phyloP scores from a whole-genome alignment of 2,113 vertebrate genomes.

The Seriola dumerili region DNA sequence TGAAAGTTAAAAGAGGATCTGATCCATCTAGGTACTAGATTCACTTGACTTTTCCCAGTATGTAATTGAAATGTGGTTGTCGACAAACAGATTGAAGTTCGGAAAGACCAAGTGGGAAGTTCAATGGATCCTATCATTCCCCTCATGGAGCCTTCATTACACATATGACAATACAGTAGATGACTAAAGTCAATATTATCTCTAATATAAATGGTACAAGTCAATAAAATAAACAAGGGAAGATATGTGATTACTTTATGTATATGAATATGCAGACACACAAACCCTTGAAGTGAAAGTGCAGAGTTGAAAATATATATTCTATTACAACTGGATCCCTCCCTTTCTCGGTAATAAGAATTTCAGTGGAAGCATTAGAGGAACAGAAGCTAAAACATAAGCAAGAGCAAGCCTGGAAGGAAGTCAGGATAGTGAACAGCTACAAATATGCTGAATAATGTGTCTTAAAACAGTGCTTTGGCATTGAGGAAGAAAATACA shows the following conservation, averaged over 20 bases:
- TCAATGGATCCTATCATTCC: neutral
- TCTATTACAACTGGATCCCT: neutral
- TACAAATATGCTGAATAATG: constrained; percentile 1
- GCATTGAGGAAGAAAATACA: too few species aligned
- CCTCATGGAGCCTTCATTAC: too few species aligned
- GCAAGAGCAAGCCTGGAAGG: neutral
- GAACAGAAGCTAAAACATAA: neutral
- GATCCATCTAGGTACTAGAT: neutral
- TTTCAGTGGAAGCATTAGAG: constrained; percentile 21
- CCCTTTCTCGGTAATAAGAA: neutral
- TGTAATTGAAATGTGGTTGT: neutral
- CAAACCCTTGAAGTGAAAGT: neutral
- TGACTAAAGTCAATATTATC: neutral
- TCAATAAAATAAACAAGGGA: neutral
- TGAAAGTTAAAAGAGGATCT: constrained; percentile 56
- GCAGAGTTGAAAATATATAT: neutral
- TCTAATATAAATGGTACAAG: neutral
- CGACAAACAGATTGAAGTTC: neutral
- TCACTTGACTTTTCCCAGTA: neutral
- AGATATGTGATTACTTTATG: neutral
- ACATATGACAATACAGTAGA: neutral
- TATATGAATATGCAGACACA: neutral
- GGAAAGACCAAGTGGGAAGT: neutral
- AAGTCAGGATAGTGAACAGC: neutral
- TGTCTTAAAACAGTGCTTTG: neutral